Conservation (phyloP, 2,113 vertebrate genomes). For the Choloepus hoffmanni region DNA sequence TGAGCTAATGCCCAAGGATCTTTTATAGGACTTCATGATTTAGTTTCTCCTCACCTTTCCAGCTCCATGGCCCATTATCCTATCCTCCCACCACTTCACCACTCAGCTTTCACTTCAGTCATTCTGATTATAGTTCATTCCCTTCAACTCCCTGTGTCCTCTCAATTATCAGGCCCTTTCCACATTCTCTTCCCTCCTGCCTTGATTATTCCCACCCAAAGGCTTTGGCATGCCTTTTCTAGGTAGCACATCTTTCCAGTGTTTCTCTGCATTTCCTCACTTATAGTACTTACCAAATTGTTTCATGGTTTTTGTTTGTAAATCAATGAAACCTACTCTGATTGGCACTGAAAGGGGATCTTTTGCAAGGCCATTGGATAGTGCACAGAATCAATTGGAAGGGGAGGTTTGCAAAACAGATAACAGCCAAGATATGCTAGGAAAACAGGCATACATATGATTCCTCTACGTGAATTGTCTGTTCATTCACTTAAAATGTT, state of each 20-base stretch:
- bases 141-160: too few species aligned
- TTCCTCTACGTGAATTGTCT: background rate
- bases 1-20: background rate
- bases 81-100: background rate
- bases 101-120: background rate
- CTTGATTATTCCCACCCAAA: background rate
- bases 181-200: background rate
- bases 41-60: background rate
- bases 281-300: background rate
- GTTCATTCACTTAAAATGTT: background rate
- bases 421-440: background rate
- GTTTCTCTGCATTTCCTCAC: background rate
- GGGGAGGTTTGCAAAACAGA: background rate
- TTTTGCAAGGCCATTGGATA: background rate
- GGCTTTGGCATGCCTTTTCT: background rate
- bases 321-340: background rate
- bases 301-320: background rate
- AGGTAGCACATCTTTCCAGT: background rate
- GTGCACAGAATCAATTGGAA: background rate
- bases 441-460: background rate
- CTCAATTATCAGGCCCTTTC: background rate
- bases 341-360: background rate
- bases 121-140: background rate
- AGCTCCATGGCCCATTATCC: background rate
- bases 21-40: background rate